Evolutionary conservation across 2,888 invertebrate species (phyloP), one percentile per base, ranked within the genome.

Genomic region (Meteorus colon): DNA sequence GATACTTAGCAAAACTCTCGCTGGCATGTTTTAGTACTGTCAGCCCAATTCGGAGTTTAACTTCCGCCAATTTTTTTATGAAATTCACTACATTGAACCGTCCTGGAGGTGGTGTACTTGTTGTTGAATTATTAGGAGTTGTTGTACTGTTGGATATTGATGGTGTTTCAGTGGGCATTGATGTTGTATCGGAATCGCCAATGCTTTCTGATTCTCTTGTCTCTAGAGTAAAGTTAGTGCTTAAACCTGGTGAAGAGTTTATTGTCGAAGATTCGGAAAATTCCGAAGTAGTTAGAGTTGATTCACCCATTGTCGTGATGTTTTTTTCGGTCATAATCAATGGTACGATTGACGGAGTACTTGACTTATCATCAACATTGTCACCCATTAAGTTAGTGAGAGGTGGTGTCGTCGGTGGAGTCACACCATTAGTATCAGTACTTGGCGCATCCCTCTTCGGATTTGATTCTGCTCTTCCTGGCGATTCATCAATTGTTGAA

Each of bases 21-120:
- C 94, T 93, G 2, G 94, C 93, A 75, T 92, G 93, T 84, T 93
- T 93, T 19, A 95, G 86, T 78, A 95, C 91, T 75, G 93, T 93
- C 73, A 95, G 86, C 0, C 95, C 94, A 65, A 95, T 87, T 82
- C 92, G 91, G 41, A 95, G 90, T 87, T 95, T 95, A 73, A 94
- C 91, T 84, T 94, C 93, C 2, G 94, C 91, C 55, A 95, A 88
- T 81, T 93, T 92, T 84, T 91, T 92, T 24, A 95, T 85, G 75
- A 94, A 91, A 16, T 91, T 91, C 71, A 94, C 90, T 74, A 94
- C 77, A 74, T 84, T 85, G 60, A 88, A 86, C 29, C 77, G 79
- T 24, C 62, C 60, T 6, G 66, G 70, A n/a, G 62, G 63, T 75
- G 71, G 29, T 16, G 51, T 31, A n/a, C 4, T 31, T 6, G 51